Percentiles rank a stretch among this genome's conserved stretches.
Conservation (phyloP, 2,113 vertebrate species). For the Labeo catla region DNA sequence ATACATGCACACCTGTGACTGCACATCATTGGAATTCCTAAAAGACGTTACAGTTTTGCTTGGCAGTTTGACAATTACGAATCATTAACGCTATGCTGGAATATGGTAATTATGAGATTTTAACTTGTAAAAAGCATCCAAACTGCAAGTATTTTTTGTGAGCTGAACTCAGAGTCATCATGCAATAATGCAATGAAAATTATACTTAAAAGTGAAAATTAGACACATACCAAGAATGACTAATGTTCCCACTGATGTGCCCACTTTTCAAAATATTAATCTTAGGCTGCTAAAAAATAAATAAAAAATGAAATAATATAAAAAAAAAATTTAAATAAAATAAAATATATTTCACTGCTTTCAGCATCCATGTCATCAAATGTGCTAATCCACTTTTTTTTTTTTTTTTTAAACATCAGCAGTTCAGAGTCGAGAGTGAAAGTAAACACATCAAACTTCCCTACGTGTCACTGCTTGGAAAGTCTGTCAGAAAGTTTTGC, state of each 20-base stretch:
- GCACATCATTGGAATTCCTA: not conserved
- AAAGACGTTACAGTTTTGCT: not conserved
- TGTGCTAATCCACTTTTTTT: not conserved
- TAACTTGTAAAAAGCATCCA: not conserved
- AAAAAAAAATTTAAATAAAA: not conserved
- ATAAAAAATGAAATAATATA: too few species aligned
- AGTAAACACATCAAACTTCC: constrained; percentile 19
- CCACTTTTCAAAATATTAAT: not conserved
- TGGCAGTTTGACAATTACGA: not conserved
- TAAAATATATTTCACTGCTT: not conserved
- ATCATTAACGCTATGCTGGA: not conserved
- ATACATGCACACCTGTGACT: not conserved
- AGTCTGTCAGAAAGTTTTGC: constrained; percentile 1
- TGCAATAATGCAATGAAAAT: not conserved
- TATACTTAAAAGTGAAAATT: not conserved
- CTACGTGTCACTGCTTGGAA: not conserved
- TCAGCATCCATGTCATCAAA: not conserved
- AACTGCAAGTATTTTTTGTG: not conserved
- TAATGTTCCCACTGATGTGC: not conserved
- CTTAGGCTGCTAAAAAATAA: not conserved
- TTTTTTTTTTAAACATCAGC: constrained; percentile 2
- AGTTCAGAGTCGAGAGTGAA: constrained; percentile 19
- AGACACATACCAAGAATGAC: not conserved
- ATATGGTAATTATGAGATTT: not conserved
- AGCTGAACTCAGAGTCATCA: not conserved